phyloP scores from a whole-genome alignment of 2,888 invertebrate species.

The Drosophila histrio region DNA sequence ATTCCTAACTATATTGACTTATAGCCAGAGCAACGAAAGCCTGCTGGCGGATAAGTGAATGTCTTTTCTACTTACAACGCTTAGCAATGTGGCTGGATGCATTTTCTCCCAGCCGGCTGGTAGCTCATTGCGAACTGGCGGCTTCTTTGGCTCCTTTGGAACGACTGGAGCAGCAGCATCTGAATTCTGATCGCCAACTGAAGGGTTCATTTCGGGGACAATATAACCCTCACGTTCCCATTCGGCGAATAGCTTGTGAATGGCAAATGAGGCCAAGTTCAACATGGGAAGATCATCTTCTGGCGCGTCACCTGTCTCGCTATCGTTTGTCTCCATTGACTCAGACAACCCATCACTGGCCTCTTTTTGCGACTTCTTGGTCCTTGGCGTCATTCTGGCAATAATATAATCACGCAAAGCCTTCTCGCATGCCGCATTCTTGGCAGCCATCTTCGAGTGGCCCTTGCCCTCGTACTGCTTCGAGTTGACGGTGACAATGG shows the following conservation, averaged over 20 bases:
- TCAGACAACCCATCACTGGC: slow-evolving; percentile 5
- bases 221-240: slow-evolving; percentile 92
- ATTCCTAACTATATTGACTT: background rate
- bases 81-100: slow-evolving; percentile 91
- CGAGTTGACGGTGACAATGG: slow-evolving; percentile 87
- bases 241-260: slow-evolving; percentile 92
- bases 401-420: slow-evolving; percentile 90
- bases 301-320: slow-evolving; percentile 39
- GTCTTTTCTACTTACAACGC: slow-evolving; percentile 75
- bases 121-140: slow-evolving; percentile 85
- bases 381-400: slow-evolving; percentile 78
- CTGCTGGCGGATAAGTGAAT: too few species aligned
- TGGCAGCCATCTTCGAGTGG: slow-evolving; percentile 86
- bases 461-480: slow-evolving; percentile 86
- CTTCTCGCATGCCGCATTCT: slow-evolving; percentile 91
- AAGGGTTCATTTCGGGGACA: slow-evolving; percentile 85
- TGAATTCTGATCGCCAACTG: slow-evolving; percentile 51
- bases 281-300: slow-evolving; percentile 90
- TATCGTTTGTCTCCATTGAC: slow-evolving; percentile 55
- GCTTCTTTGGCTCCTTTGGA: slow-evolving; percentile 82
- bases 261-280: slow-evolving; percentile 92
- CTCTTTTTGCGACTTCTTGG: slow-evolving; percentile 21
- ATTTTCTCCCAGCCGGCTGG: slow-evolving; percentile 88
- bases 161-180: slow-evolving; percentile 28
- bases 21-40: too few species aligned